Base-by-base conservation (phyloP, 2,113 vertebrate genomes). In the Pipra filicauda region DNA sequence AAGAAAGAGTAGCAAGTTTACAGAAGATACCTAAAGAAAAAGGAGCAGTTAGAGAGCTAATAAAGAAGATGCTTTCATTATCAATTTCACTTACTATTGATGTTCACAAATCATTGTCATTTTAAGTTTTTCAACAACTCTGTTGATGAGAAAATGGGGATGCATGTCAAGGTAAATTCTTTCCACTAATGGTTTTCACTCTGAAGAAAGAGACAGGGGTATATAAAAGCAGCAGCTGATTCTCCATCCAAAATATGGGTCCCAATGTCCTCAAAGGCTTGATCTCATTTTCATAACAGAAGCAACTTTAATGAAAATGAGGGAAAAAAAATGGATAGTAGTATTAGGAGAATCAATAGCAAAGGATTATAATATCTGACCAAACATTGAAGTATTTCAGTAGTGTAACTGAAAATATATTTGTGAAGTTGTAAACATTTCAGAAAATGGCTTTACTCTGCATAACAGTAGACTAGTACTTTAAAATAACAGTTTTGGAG, bases 291-390 rank as follows among this genome's bases (percentile, higher is more conserved):
- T 91, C 11, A 31, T 31, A 73, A n/a, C 15, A 73, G 19, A 27
- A 89, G 33, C 13, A 78, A 39, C 49, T 62, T 85, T 30, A 57
- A 52, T 3, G 46, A 54, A 66, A 89, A 71, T 24, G 2, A 35
- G 5, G 9, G 8, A 21, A 3, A 3, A 37, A 59, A 8, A 0
- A 37, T 27, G 65, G 0, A 31, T 35, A 20, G 17, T 8, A 22
- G 4, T 51, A 3, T 31, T 5, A 58, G 22, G n/a, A 81, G 24
- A 73, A 80, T 35, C 35, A 77, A 12, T 20, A 77, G 23, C 5
- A 59, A 21, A 73, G 8, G 16, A 15, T 37, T 64, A 77, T 77
- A 65, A 65, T 18, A 52, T 89, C 49, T 84, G 72, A 57, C 11
- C 84, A 33, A 57, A 49, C 12, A 15, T 37, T 27, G 49, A 52